Evolutionary conservation across 2,888 invertebrate genomes (phyloP), one percentile per base, ranked within the genome.

Genomic region (Gryllus longicercus): DNA sequence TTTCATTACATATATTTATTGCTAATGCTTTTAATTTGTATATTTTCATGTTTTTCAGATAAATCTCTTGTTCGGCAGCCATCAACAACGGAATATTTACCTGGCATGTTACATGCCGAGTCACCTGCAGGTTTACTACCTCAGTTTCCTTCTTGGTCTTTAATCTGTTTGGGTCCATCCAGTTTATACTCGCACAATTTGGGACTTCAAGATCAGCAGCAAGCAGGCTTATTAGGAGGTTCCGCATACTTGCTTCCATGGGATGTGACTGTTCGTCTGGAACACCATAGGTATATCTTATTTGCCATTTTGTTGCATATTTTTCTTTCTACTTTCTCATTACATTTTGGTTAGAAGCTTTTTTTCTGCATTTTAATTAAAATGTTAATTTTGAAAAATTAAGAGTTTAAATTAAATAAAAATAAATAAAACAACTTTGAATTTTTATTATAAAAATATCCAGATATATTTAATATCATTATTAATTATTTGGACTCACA

Each of bases 171-270:
- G 11, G 99, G 98, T 0, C 93, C 96, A 0, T 95, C 96, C 75
- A 95, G 94, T 80, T 89, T 96, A 50, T 99, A 99, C 88, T 95
- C 95, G 78, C 97, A 97, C 86, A 93, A 92, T 86, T 89, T 93
- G 81, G 96, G 96, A 0, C 88, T 97, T 80, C 92, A 94, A 79
- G 97, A 98, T 86, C 90, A 91, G 81, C 90, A 92, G 84, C 96
- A 97, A 87, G 95, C 96, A 2, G 98, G 98, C 5, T 95, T 98
- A 87, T 89, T 97, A 80, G 92, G 93, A 78, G 95, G 96, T 80
- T 95, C 96, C 78, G 96, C 97, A 86, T 97, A 94, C 86, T 89
- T 99, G 79, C 88, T 98, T 83, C 98, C 99, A 0, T 98, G 98
- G 97, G 97, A 98, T 87, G 94, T 96, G 0, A 91, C 92, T 14